These are phyloP conservation scores for Caracal caracal DNA, from an alignment of 2,113 vertebrate genomes.

Conservation along the genomic window DNA sequence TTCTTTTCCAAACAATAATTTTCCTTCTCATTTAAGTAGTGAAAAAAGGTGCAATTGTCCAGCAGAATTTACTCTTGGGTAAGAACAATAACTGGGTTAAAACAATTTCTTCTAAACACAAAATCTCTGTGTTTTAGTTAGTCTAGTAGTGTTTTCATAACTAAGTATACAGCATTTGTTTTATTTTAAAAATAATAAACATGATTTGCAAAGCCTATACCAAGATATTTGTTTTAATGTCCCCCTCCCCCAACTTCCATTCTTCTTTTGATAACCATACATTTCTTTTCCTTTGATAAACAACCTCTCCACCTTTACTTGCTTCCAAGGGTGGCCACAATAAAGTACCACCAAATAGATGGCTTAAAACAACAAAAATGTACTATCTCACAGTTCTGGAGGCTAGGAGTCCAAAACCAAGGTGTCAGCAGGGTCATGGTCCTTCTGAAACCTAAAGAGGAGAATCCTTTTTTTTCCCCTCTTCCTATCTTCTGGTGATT, in stretches of 20 bases:
- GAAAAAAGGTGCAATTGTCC: neutral
- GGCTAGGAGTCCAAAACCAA: neutral
- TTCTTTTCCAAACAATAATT: slow-evolving; percentile 7
- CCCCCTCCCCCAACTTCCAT: neutral
- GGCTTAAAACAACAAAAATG: neutral
- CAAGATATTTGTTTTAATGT: neutral
- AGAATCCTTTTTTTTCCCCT: neutral
- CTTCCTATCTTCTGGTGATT: neutral
- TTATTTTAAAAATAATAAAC: slow-evolving; percentile 34
- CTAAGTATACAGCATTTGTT: neutral
- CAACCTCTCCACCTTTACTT: neutral
- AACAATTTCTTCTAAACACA: neutral
- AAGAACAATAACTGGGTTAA: slow-evolving; percentile 4
- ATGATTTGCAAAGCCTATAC: neutral
- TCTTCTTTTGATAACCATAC: neutral
- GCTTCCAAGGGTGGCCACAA: neutral
- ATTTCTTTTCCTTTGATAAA: neutral
- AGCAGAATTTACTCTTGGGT: neutral
- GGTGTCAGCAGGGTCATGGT: neutral
- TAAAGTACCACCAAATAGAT: neutral
- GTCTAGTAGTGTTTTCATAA: neutral
- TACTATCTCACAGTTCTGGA: neutral
- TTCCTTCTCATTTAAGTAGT: neutral
- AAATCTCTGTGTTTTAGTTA: slow-evolving; percentile 28
- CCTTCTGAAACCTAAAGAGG: neutral